A percentile compares a stretch with the other conserved stretches of the same genome.
Conservation (phyloP, 1,140 invertebrate species). For the Calliphora vicina region DNA sequence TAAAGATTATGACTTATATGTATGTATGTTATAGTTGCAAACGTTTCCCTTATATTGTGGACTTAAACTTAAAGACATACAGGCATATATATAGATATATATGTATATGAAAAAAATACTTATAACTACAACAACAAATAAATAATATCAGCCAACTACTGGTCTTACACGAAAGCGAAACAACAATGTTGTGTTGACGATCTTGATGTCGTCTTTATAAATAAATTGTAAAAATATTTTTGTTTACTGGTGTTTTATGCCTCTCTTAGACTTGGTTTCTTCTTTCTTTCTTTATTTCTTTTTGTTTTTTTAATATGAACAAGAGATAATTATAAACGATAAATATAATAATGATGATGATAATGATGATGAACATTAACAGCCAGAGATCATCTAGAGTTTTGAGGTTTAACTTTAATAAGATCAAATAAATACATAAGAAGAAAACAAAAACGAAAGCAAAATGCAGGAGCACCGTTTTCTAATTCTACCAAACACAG, state of each 20-base stretch:
- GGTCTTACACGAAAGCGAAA: slow-evolving; percentile 5
- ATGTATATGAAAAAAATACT: too few relatives aligned
- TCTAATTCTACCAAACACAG: not conserved
- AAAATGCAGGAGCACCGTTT: not conserved
- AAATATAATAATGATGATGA: slow-evolving; percentile 16
- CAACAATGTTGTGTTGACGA: slow-evolving; percentile 8
- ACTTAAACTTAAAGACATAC: too few relatives aligned
- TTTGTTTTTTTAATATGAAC: not conserved
- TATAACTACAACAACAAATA: slow-evolving; percentile 10
- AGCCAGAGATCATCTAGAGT: not conserved
- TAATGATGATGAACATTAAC: not conserved
- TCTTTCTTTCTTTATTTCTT: too few relatives aligned
- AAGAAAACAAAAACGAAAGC: not conserved
- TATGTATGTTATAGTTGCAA: not conserved
- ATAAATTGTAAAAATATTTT: slow-evolving; percentile 9
- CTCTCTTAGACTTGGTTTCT: not conserved
- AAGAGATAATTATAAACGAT: slow-evolving; percentile 1
- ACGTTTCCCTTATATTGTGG: not conserved
- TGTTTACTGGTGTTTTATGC: not conserved
- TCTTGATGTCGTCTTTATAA: slow-evolving; percentile 5
- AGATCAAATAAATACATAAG: not conserved
- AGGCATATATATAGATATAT: too few relatives aligned
- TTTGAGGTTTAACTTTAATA: not conserved
- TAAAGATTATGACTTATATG: not conserved
- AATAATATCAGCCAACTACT: slow-evolving; percentile 26